Base-by-base conservation (phyloP, 1,140 invertebrate species). In the Oreohelix idahoensis region DNA sequence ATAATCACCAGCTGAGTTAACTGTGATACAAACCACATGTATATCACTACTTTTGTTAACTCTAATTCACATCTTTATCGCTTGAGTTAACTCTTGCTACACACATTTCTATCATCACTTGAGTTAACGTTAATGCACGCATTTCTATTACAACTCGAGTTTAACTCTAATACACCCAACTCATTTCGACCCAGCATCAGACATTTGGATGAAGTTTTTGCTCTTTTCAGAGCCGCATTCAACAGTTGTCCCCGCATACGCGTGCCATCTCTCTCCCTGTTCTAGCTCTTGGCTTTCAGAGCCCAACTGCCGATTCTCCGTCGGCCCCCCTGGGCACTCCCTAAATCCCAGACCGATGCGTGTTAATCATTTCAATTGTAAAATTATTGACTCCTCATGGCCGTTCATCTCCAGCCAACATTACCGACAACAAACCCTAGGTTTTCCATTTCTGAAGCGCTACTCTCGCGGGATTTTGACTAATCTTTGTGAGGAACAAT, bases 361-460 rank as follows among this genome's bases (percentile, higher is more conserved):
- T 76, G 74, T 76, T 76, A 76, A 76, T 76, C 74, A 76, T 76
- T 76, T 76, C 45, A 76, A 76, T 76, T 76, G 74, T 76, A 76
- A 76, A 76, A 76, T 51, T 76, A 76, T 76, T 76, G 74, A 76
- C 74, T 76, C 74, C 74, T 51, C 74, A 49, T 76, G 74, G 45
- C 17, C 26, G 74, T 29, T 49, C 74, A 76, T 76, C 39, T 36
- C 38, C 26, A 2, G 74, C 39, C 74, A 35, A 76, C 74, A 76
- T 76, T 76, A 15, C 23, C 45, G 45, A 42, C 74, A 71, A 39
- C 74, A 76, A 51, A 76, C 74, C 29, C 63, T 2, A 66, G 29
- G n/a, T 66, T 66, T 66, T 66, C 63, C n/a, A 66, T 66, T 66
- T 66, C 63, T 29, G 63, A 66, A 66, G 63, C 63, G 20, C 8